phyloP scores from a whole-genome alignment of 2,113 vertebrate species.

The Butorides virescens region DNA sequence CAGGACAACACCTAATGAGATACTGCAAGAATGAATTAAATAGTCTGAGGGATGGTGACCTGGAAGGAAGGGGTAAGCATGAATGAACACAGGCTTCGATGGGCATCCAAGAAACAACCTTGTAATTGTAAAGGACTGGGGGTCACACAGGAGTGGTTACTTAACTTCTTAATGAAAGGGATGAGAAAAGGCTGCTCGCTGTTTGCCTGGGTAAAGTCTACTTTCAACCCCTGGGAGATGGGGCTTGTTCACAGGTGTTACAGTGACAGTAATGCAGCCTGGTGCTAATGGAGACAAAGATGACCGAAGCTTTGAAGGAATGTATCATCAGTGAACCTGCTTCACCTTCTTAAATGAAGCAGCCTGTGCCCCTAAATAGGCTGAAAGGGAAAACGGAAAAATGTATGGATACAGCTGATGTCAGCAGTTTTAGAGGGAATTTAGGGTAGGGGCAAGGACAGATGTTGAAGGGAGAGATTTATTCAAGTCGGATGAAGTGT shows the following conservation, averaged over 20 bases:
- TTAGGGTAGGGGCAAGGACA: not conserved
- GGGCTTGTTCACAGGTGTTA: not conserved
- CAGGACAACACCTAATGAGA: not conserved
- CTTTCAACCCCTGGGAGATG: not conserved
- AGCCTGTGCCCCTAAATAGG: not conserved
- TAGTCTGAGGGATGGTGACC: not conserved
- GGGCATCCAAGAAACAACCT: not conserved
- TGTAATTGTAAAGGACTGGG: not conserved
- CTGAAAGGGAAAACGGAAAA: not conserved
- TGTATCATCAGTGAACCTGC: not conserved
- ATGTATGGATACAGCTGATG: not conserved
- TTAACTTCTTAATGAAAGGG: not conserved
- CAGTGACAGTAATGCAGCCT: not conserved
- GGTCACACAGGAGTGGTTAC: not conserved
- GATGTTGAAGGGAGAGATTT: not conserved
- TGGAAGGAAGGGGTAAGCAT: not conserved
- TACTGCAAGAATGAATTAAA: not conserved
- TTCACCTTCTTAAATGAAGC: not conserved
- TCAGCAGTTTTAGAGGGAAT: not conserved
- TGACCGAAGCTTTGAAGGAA: not conserved
- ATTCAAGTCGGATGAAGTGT: not conserved
- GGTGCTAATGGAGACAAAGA: not conserved
- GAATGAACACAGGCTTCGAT: not conserved
- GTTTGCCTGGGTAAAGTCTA: not conserved
- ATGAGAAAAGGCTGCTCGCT: not conserved